Base-by-base conservation (phyloP, 2,888 invertebrate species). In the Strigamia transsilvanica region DNA sequence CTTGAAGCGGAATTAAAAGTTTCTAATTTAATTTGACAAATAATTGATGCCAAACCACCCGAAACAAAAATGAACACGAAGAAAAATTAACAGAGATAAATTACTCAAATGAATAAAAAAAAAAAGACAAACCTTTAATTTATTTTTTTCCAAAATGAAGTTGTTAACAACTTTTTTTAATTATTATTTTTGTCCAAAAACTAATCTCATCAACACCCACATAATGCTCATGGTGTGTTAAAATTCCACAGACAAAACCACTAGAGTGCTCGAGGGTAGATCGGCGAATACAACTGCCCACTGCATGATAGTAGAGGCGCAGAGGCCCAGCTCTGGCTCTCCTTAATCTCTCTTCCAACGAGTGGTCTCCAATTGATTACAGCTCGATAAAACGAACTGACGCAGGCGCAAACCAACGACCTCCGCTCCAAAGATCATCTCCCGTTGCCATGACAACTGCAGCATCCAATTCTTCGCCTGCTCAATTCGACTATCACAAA, bases 1-100 rank as follows among this genome's bases (percentile, higher is more conserved):
- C 51, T 51, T 21, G 56, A 18, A 18, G 80, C 51, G 56, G 81
- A 46, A 81, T 51, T 42, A 73, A 81, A 34, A 81, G 46, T 73
- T 81, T 81, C 51, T 51, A 46, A 73, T 81, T 51, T 34, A 81
- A 51, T 66, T 73, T 81, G 51, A 73, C 81, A 46, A 81, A 51
- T 81, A 56, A 66, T 32, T 81, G 61, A 56, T 81, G 61, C 46
- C 46, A 46, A 46, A 46, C 46, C 46, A 46, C 46, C 46, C 46
- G 46, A 46, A 46, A 15, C 46, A 46, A 46, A 46, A 46, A 46
- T 46, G 46, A 46, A 46, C 46, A 46, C 2, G 46, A 46, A 46
- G 46, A 46, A 46, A 46, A 46, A 46, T 46, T 46, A 46, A 46
- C 46, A 13, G 46, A 46, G 46, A 46, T 46, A 46, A 46, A 46